Percentiles rank a stretch among this genome's conserved stretches.
Conservation (phyloP, 2,113 vertebrate genomes). For the Numenius arquata region DNA sequence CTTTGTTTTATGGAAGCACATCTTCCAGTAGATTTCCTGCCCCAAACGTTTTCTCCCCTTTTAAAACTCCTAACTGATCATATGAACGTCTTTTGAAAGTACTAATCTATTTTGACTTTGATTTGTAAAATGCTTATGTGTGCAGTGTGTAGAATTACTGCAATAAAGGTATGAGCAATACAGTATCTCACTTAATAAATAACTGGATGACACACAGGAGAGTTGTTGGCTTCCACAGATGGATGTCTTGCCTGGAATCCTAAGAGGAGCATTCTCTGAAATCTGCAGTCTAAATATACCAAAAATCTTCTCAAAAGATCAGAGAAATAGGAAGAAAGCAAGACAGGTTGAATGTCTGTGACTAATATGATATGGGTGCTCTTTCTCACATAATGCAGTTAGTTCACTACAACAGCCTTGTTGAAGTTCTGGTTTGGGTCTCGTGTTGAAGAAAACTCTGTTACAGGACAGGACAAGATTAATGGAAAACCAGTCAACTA, state of each 20-base stretch:
- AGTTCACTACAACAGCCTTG: background rate
- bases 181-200: background rate
- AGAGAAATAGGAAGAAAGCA: background rate
- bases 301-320: background rate
- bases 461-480: background rate
- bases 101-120: background rate
- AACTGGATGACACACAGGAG: background rate
- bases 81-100: background rate
- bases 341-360: background rate
- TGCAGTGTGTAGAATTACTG: background rate
- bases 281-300: background rate
- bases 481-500: background rate
- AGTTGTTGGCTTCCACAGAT: background rate
- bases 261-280: background rate
- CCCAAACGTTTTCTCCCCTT: background rate
- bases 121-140: background rate
- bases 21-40: background rate
- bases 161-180: background rate
- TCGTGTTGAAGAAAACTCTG: background rate
- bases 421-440: background rate
- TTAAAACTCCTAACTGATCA: background rate
- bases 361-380: background rate
- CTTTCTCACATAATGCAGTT: background rate
- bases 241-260: background rate
- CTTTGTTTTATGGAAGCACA: background rate